Conservation (phyloP, 2,888 invertebrate genomes). For the Nemoura dubitans region DNA sequence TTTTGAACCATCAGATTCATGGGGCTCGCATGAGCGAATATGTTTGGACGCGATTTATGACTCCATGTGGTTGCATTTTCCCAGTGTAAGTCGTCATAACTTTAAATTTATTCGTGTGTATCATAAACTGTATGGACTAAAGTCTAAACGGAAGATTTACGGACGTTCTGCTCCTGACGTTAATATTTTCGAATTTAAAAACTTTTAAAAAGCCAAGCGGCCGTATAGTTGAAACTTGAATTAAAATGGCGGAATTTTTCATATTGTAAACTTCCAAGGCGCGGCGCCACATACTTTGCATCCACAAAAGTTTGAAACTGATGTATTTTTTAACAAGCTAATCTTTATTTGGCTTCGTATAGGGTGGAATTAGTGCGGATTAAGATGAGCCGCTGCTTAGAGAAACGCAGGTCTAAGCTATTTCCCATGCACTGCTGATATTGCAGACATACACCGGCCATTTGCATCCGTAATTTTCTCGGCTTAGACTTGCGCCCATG, state of each 20-base stretch:
- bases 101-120: slow-evolving; percentile 7
- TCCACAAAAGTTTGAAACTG: not conserved
- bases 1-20: slow-evolving; percentile 5
- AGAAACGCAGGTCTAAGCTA: not conserved
- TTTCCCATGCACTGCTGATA: slow-evolving; percentile 7
- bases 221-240: not conserved
- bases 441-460: not conserved
- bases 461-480: not conserved
- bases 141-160: slow-evolving; percentile 4
- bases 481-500: not conserved
- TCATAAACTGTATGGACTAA: slow-evolving; percentile 12
- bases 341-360: slow-evolving; percentile 12
- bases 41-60: slow-evolving; percentile 4
- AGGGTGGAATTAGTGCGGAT: not conserved
- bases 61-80: not conserved
- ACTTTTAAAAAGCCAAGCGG: not conserved
- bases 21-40: not conserved
- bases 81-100: not conserved
- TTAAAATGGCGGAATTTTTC: not conserved
- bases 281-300: not conserved
- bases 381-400: not conserved
- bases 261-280: not conserved
- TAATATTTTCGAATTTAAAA: slow-evolving; percentile 7
- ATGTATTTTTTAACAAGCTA: not conserved
- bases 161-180: not conserved